Evolutionary conservation across 2,113 vertebrate genomes (phyloP).

Genomic region (Leucoraja erinaceus): DNA sequence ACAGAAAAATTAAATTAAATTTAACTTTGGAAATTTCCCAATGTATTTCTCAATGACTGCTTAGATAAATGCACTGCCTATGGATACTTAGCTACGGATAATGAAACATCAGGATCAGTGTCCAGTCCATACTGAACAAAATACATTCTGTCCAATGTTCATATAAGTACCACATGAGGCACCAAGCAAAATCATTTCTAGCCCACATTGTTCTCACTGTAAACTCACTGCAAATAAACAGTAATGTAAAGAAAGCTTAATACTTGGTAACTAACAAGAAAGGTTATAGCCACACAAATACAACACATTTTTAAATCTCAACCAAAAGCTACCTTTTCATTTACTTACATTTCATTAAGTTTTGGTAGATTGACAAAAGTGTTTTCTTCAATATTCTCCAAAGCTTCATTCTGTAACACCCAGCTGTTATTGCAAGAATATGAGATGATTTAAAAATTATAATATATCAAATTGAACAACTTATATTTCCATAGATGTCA

Average conservation of each 20-base stretch:
- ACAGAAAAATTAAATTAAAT: background rate
- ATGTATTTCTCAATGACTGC: background rate
- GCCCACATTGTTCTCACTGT: background rate
- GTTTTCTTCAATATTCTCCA: constrained; percentile 65
- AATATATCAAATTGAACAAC: background rate
- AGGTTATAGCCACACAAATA: background rate
- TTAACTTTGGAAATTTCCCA: too few species aligned
- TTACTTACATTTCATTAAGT: constrained; percentile 71
- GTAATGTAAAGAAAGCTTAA: background rate
- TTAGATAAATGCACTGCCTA: background rate
- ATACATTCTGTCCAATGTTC: background rate
- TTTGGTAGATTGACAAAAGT: constrained; percentile 63
- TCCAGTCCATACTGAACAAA: background rate
- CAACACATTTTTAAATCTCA: background rate
- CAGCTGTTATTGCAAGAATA: constrained; percentile 59
- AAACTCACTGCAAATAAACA: background rate
- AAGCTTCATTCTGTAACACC: constrained; percentile 67
- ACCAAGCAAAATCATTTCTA: too few species aligned
- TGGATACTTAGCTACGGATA: background rate
- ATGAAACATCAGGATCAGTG: background rate
- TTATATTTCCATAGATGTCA: background rate
- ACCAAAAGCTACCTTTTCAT: background rate
- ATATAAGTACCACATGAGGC: background rate
- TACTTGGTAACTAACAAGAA: background rate
- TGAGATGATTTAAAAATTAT: background rate